These are phyloP conservation scores for Drosophila atripex DNA, from an alignment of 2,888 invertebrate species.

Conservation along the genomic window DNA sequence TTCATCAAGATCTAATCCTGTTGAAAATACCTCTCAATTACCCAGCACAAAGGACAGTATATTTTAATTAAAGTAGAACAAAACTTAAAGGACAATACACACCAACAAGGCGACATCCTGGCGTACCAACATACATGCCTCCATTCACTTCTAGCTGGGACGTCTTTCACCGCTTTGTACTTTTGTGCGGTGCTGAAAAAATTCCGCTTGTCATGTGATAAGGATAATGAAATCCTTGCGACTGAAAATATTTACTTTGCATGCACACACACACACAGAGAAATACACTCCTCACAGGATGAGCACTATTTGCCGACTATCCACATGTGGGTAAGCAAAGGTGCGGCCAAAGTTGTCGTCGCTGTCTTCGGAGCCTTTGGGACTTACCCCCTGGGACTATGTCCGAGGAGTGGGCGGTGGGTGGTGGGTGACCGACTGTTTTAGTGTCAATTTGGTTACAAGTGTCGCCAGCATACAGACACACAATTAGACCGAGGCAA, in stretches of 20 bases:
- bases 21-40: slow-evolving; percentile 7
- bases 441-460: slow-evolving; percentile 76
- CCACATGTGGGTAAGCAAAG: slow-evolving; percentile 69
- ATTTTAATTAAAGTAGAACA: slow-evolving; percentile 80
- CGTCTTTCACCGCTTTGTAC: slow-evolving; percentile 64
- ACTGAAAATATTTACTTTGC: slow-evolving; percentile 77
- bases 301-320: slow-evolving; percentile 60
- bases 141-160: slow-evolving; percentile 44
- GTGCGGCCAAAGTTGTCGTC: slow-evolving; percentile 73
- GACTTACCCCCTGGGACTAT: slow-evolving; percentile 30
- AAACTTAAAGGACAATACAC: slow-evolving; percentile 70
- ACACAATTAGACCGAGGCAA: slow-evolving; percentile 26
- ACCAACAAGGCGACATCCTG: slow-evolving; percentile 55
- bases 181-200: slow-evolving; percentile 51
- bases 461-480: slow-evolving; percentile 53
- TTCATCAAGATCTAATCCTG: neutral
- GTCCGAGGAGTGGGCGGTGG: slow-evolving; percentile 3
- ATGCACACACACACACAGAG: slow-evolving; percentile 16
- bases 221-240: slow-evolving; percentile 83
- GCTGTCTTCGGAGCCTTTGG: slow-evolving; percentile 68
- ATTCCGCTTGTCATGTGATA: slow-evolving; percentile 76
- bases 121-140: slow-evolving; percentile 33
- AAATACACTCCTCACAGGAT: neutral
- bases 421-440: slow-evolving; percentile 41
- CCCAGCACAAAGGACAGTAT: slow-evolving; percentile 37